Evolutionary conservation across 2,797 vertebrate species (phyloP).

Genomic region (Molossus alvarezi): DNA sequence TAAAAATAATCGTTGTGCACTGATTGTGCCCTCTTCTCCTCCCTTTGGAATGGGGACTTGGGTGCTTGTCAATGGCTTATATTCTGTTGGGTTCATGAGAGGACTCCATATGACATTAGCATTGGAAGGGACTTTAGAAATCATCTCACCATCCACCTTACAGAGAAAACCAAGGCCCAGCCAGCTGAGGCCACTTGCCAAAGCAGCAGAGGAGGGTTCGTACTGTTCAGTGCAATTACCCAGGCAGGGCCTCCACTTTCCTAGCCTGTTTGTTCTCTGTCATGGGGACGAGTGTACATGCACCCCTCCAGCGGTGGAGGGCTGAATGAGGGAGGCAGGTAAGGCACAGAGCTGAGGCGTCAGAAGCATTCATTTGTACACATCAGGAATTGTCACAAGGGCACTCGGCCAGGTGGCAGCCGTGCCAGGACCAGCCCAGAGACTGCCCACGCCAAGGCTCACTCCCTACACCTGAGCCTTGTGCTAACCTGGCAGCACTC

Average conservation of each 20-base stretch:
- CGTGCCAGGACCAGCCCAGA: not conserved
- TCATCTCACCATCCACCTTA: not conserved
- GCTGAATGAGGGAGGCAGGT: not conserved
- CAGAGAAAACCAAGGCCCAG: not conserved
- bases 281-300: not conserved
- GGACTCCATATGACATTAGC: not conserved
- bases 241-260: not conserved
- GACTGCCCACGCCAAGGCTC: not conserved
- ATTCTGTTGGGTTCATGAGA: not conserved
- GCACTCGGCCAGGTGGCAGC: not conserved
- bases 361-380: not conserved
- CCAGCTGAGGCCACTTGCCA: not conserved
- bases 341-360: not conserved
- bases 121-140: not conserved
- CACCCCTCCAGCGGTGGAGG: fast-evolving
- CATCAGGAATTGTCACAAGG: not conserved
- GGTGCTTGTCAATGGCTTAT: not conserved
- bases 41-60: not conserved
- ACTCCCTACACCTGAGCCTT: not conserved
- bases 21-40: not conserved
- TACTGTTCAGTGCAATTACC: not conserved
- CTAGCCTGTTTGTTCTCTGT: not conserved
- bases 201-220: not conserved
- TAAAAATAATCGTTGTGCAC: not conserved
- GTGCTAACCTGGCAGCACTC: not conserved